phyloP scores from a whole-genome alignment of 2,888 invertebrate species.

The Sinhomidia bicolor region DNA sequence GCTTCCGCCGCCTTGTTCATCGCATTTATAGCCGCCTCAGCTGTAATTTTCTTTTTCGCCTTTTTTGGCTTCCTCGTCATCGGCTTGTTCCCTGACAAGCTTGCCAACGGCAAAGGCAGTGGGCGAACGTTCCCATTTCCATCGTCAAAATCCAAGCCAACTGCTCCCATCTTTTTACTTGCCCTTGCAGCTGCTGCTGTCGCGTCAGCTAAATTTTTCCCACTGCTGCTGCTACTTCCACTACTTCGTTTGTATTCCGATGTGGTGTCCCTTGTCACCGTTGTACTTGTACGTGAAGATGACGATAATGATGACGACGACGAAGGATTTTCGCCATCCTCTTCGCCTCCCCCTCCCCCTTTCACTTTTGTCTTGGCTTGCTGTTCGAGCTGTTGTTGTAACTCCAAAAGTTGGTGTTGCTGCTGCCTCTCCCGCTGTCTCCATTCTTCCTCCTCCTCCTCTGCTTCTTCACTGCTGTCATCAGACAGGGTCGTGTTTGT shows the following conservation, averaged over 20 bases:
- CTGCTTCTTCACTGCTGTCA: conserved; percentile 78
- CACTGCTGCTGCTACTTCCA: neutral
- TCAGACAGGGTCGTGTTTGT: conserved; percentile 76
- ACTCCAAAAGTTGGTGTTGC: conserved; percentile 10
- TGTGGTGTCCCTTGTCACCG: conserved; percentile 65
- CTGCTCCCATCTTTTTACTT: neutral
- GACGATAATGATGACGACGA: conserved; percentile 6
- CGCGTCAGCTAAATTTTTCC: conserved; percentile 57
- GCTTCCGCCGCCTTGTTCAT: conserved; percentile 63
- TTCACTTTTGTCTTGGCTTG: conserved; percentile 16
- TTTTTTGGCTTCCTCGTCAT: conserved; percentile 52
- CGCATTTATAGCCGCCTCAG: conserved; percentile 53
- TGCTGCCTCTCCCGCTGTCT: conserved; percentile 49
- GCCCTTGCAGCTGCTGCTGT: conserved; percentile 50
- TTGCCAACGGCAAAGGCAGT: conserved; percentile 61
- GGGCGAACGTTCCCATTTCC: conserved; percentile 56
- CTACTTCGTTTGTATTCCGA: conserved; percentile 63
- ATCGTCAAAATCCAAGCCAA: neutral
- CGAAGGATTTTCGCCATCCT: neutral
- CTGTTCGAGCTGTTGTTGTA: neutral
- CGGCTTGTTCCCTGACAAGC: conserved; percentile 50
- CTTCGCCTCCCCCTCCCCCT: neutral
- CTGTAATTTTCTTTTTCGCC: conserved; percentile 41
- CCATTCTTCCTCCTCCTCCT: conserved; percentile 63
- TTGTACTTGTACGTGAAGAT: conserved; percentile 44